Base-by-base conservation (phyloP, 2,113 vertebrate species). In the Okapia johnstoni region DNA sequence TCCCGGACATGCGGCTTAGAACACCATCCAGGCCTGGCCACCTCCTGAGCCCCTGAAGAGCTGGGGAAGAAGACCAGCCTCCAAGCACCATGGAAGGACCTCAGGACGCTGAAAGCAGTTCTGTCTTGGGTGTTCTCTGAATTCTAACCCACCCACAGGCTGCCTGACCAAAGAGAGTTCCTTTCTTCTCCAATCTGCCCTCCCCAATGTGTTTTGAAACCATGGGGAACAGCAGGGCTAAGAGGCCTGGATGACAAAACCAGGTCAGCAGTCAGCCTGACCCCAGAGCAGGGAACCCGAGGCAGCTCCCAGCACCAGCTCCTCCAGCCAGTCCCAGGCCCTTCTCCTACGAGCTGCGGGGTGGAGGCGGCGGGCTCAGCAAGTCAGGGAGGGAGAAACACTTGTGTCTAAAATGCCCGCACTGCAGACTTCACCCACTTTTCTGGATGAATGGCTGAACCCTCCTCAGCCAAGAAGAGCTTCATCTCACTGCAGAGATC, bases 41-140 rank as follows among this genome's bases (percentile, higher is more conserved):
- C 77, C 28, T 21, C 30, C 50, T 0, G 1, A 0, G 12, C 11
- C 25, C 6, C 28, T 2, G 0, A 16, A 0, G 3, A n/a, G n/a
- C n/a, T 17, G 19, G 16, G 23, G 23, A 13, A 26, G 80, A 70
- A 2, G 76, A 17, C 50, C 54, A 15, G 5, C 1, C 15, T n/a
- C 55, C 36, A 7, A 7, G 25, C 9, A 26, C 2, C 17, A 1
- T 0, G 5, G n/a, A 14, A 57, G 77, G 48, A 7, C 43, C 66
- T 9, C 17, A 14, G 40, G 50, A 9, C 16, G 11, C 28, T 12
- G 0, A 11, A 5, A 23, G 1, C 10, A 3, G 28, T 5, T 17
- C 43, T 1, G 9, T 8, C 70, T 60, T 16, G 6, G 2, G 21
- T 28, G n/a, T 43, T 36, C 50, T 26, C 54, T 14, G 48, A 46